Conservation (phyloP, 1,140 invertebrate species). For the Lucilia cuprina region DNA sequence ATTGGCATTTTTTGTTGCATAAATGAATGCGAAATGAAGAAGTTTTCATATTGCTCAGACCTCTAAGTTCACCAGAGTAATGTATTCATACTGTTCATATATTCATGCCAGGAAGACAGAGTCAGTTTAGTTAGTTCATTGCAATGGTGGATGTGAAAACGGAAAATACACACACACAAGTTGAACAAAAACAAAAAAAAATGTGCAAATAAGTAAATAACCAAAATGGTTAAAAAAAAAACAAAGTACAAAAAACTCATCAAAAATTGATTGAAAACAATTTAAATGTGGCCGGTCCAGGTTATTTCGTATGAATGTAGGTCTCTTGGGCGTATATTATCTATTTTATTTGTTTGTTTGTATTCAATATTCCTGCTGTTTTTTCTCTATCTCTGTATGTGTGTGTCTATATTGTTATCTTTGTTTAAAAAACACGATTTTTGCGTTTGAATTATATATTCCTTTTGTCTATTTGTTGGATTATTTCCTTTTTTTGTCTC, state of each 20-base stretch:
- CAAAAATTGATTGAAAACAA: conserved; percentile 33
- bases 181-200: neutral
- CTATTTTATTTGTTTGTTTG: neutral
- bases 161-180: neutral
- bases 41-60: neutral
- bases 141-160: neutral
- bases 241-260: neutral
- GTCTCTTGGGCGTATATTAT: conserved; percentile 34
- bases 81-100: neutral
- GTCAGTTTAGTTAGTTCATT: neutral
- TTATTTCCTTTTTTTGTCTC: neutral
- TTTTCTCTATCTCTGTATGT: neutral
- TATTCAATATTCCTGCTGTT: neutral
- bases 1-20: conserved; percentile 3
- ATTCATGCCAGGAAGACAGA: neutral
- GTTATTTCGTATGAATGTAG: neutral
- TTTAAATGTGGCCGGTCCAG: conserved; percentile 15
- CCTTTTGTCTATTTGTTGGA: neutral
- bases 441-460: neutral
- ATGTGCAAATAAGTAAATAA: neutral
- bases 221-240: neutral
- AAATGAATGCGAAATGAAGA: conserved; percentile 35
- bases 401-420: too few species aligned
- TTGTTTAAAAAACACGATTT: neutral
- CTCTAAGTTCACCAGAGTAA: conserved; percentile 25